Conservation (phyloP, 30 jellyfish, hydroid and myxozoan genomes). For the Clytia hemisphaerica region DNA sequence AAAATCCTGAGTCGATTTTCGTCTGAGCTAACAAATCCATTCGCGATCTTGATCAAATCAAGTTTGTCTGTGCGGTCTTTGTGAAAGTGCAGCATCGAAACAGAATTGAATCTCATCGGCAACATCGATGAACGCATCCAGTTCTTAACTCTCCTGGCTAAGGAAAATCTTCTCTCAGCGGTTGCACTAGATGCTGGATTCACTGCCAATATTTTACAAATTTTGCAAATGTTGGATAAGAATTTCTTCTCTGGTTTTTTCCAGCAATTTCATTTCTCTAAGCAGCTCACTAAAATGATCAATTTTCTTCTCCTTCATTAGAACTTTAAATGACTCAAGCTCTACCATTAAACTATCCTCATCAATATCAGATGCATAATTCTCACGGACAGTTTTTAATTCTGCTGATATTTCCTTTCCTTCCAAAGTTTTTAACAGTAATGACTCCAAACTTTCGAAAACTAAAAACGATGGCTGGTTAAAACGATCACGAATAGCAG, state of each 20-base stretch:
- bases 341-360: background rate
- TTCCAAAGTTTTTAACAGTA: constrained; percentile 21
- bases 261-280: constrained; percentile 5
- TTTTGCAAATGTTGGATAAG: too few relatives aligned
- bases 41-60: constrained; percentile 18
- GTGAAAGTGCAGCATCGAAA: background rate
- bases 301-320: background rate
- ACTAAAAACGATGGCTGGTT: constrained; percentile 25
- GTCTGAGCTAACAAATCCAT: constrained; percentile 16
- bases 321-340: background rate
- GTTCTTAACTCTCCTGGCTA: constrained; percentile 1
- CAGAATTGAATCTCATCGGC: constrained; percentile 15
- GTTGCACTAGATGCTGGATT: constrained; percentile 3
- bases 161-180: background rate
- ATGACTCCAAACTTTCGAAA: constrained; percentile 28
- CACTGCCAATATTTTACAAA: background rate
- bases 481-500: constrained; percentile 35
- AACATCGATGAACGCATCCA: constrained; percentile 1
- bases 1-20: background rate
- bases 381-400: background rate
- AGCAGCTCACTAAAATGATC: background rate
- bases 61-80: constrained; percentile 8
- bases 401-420: constrained; percentile 25
- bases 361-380: constrained; percentile 2
- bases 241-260: background rate